phyloP scores from a whole-genome alignment of 2,113 vertebrate genomes.

The Rutilus rutilus region DNA sequence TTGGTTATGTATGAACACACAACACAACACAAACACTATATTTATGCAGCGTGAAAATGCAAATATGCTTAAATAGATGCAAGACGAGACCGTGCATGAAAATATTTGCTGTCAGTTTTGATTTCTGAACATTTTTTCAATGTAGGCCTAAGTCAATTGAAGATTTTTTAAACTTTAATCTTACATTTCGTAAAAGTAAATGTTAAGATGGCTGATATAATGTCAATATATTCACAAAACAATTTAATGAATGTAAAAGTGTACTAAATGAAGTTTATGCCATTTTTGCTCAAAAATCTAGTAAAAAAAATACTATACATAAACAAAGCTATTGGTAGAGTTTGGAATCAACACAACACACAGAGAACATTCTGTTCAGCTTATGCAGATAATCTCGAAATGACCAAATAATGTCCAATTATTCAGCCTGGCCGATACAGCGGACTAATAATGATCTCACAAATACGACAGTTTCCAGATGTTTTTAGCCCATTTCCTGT shows the following conservation, averaged over 20 bases:
- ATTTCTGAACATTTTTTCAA: not conserved
- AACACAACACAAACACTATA: not conserved
- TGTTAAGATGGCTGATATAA: not conserved
- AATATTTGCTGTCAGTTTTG: not conserved
- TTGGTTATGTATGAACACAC: not conserved
- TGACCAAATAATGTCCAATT: not conserved
- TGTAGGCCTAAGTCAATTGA: not conserved
- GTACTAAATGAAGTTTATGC: not conserved
- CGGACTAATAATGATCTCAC: constrained; percentile 8
- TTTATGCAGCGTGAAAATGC: not conserved
- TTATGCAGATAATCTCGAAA: constrained; percentile 8
- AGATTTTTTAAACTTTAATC: not conserved
- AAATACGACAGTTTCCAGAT: constrained; percentile 17
- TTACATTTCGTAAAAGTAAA: not conserved
- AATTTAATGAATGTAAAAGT: not conserved
- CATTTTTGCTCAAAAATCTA: not conserved
- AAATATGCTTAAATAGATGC: not conserved
- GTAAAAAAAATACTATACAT: not conserved
- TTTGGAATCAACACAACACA: not conserved
- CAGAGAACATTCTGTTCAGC: not conserved
- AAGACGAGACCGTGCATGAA: not conserved
- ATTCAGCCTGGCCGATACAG: constrained; percentile 2
- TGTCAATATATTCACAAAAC: not conserved
- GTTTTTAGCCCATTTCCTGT: constrained; percentile 28
- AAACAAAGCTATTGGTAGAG: not conserved